Evolutionary conservation across 2,888 invertebrate genomes (phyloP), one percentile per base, ranked within the genome.

Genomic region (Dromius quadrimaculatus): DNA sequence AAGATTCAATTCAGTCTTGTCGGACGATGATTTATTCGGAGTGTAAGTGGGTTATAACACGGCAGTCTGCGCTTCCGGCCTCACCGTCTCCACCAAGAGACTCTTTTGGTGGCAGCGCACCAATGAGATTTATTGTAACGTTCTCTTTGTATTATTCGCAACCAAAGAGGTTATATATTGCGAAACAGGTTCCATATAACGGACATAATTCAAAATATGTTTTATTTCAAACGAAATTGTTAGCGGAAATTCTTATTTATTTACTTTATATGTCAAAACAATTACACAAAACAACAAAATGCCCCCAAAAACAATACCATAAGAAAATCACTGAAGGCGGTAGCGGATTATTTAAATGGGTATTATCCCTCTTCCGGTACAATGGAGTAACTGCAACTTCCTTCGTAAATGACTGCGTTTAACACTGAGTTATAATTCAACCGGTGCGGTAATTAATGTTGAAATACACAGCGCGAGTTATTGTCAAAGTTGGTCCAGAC

Each of bases 1-100:
- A 69, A 70, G 70, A 70, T 70, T 70, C 70, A 70, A 70, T 70
- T 70, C 70, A 50, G 36, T 62, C 38, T n/a, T 70, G 70, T 70
- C 70, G 62, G 34, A 70, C 57, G 45, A 50, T 70, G 70, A 70
- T 70, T 70, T 70, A 70, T 70, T 23, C n/a, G 28, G 13, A 62
- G 54, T 57, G 54, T 66, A 66, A 66, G 66, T 66, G 66, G 66
- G 66, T 66, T 66, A 66, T 54, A 66, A 66, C 19, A 66, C 66
- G 66, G 57, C 17, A 38, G 57, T 36, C 32, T 15, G 22, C 50
- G 65, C 20, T 50, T 65, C 36, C 50, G 13, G 43, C 50, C 17
- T 47, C 17, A 17, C 1, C 15, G 22, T 15, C 62, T 11, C 13
- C 41, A 13, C 17, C 45, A 45, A n/a, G 6, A 6, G 15, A 2